Conservation (phyloP, 2,888 invertebrate genomes). For the Spicauda simplicius region DNA sequence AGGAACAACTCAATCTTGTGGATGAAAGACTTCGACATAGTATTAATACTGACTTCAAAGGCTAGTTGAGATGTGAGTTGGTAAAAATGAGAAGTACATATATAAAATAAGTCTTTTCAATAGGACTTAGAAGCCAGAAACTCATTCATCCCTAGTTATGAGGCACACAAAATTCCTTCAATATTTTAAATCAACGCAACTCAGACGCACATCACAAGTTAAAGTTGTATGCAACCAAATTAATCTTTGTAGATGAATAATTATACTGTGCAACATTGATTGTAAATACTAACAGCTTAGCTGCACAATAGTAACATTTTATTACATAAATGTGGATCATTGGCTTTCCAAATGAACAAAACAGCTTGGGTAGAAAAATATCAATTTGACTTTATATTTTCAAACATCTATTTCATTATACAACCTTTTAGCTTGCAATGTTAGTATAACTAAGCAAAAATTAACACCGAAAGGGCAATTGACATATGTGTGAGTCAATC, state of each 20-base stretch:
- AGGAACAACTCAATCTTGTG: too few species aligned
- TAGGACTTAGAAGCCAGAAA: too few species aligned
- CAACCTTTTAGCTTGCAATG: not conserved
- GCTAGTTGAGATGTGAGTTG: too few species aligned
- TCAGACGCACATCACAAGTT: conserved; percentile 19
- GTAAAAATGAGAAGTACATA: too few species aligned
- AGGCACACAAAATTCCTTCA: not conserved
- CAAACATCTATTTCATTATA: too few species aligned
- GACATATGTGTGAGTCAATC: too few species aligned
- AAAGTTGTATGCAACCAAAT: conserved; percentile 25
- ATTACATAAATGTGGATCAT: conserved; percentile 10
- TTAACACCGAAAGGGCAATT: not conserved
- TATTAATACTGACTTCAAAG: too few species aligned
- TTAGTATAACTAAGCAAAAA: not conserved
- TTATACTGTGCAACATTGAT: not conserved
- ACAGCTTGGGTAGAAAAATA: too few species aligned
- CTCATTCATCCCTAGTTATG: not conserved
- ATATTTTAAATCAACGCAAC: conserved; percentile 17
- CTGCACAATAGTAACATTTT: not conserved
- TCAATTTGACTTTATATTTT: too few species aligned
- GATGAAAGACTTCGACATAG: too few species aligned
- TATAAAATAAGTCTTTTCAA: too few species aligned
- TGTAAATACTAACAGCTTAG: not conserved
- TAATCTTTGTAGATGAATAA: not conserved
- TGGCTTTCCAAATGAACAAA: not conserved